Evolutionary conservation across 2,113 vertebrate species (phyloP).

Genomic region (Plecturocebus donacophilus): DNA sequence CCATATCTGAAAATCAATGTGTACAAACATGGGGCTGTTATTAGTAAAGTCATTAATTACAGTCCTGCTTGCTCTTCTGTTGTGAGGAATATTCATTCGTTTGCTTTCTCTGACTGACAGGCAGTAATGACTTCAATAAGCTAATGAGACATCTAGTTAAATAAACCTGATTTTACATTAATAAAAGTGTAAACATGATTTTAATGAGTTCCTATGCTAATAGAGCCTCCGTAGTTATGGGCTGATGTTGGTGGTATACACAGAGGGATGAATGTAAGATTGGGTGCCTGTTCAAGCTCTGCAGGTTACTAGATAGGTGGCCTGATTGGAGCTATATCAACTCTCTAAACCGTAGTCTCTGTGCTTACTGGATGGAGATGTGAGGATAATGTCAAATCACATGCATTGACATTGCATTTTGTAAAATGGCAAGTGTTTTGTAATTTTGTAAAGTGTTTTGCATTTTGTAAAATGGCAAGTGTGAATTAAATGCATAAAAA

Average conservation of each 20-base stretch:
- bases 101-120: slow-evolving; percentile 60
- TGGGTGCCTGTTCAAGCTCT: neutral
- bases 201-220: slow-evolving; percentile 63
- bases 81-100: slow-evolving; percentile 33
- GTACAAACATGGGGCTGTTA: neutral
- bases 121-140: slow-evolving; percentile 58
- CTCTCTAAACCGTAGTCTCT: neutral
- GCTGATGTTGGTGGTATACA: neutral
- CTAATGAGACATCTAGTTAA: slow-evolving; percentile 68
- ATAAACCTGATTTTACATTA: slow-evolving; percentile 69
- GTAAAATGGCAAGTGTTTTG: neutral
- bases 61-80: slow-evolving; percentile 23
- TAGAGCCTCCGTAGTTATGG: neutral
- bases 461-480: neutral
- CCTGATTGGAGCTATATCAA: neutral
- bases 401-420: neutral
- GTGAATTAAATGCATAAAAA: neutral
- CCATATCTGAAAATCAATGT: slow-evolving; percentile 44
- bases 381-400: neutral
- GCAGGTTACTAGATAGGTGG: neutral
- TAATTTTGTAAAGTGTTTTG: neutral
- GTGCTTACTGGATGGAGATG: neutral
- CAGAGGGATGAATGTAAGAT: neutral
- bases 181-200: slow-evolving; percentile 60
- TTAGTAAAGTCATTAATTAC: slow-evolving; percentile 61